These are phyloP conservation scores for Coronaproctus castanopsis DNA, from an alignment of 2,888 invertebrate species.

Conservation along the genomic window DNA sequence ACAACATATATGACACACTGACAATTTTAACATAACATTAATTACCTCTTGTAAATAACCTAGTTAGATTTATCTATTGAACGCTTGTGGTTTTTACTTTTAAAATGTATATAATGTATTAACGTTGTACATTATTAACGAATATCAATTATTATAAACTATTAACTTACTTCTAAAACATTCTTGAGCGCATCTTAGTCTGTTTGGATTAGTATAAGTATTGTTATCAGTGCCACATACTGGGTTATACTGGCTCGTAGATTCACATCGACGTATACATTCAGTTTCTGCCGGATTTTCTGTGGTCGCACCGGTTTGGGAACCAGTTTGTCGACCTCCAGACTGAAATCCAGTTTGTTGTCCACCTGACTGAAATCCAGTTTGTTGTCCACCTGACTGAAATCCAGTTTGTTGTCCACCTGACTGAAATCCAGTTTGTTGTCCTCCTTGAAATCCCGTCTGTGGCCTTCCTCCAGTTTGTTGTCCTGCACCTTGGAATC, in stretches of 20 bases:
- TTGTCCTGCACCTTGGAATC: neutral
- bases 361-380: neutral
- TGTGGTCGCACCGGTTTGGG: neutral
- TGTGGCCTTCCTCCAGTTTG: neutral
- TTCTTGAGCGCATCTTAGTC: conserved; percentile 12
- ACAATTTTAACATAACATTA: too few species aligned
- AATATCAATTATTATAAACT: neutral
- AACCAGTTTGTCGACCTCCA: neutral
- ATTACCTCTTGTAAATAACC: too few species aligned
- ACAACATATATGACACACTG: too few species aligned
- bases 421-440: neutral
- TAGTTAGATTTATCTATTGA: too few species aligned
- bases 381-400: neutral
- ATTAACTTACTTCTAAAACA: conserved; percentile 12
- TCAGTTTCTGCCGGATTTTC: neutral
- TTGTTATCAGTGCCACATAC: conserved; percentile 15
- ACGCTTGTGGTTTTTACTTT: too few species aligned
- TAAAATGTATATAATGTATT: too few species aligned
- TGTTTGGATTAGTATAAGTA: conserved; percentile 14
- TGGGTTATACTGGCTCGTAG: conserved; percentile 15
- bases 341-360: neutral
- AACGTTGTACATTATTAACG: too few species aligned
- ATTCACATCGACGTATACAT: conserved; percentile 6
- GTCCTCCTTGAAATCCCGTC: neutral
- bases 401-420: neutral